Base-by-base conservation (phyloP, 2,113 vertebrate species). In the Crypturellus undulatus region DNA sequence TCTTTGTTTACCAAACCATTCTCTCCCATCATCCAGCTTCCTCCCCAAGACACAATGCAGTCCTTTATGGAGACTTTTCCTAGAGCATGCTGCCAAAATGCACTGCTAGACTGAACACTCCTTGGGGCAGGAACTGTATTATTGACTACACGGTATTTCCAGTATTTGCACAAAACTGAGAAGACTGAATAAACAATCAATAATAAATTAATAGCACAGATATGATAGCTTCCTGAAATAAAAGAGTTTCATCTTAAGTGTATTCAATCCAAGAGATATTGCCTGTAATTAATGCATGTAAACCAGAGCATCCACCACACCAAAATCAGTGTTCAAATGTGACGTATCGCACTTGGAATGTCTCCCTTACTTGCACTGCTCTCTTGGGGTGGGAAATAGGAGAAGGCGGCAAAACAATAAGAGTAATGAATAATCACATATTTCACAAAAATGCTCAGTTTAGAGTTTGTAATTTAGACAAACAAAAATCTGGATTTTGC, bases 391-490 rank as follows among this genome's bases (percentile, higher is more conserved):
- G 36, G 77, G 92, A 96, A 96, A 94, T 8, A 84, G 65, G 69
- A 95, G 93, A 94, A 95, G 83, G 70, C 45, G 12, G 69, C 0
- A 0, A 84, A 94, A 96, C 92, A 95, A 94, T 94, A 79, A 77
- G 70, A 79, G 18, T 90, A 92, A 94, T 89, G 92, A 96, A 96
- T 93, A 94, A 94, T 80, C 92, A 88, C 77, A 81, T 78, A 86
- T 87, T 96, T 90, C 89, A 40, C 30, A 89, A 95, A 94, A 87
- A 77, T 42, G 36, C 78, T 84, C 43, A 52, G 80, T 79, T 52
- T 62, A 79, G 80, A 62, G 43, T 59, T 73, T 69, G 73, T 20
- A 88, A 93, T 81, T 81, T 78, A 69, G 45, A 65, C n/a, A 43
- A 79, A 69, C 36, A 43, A 79, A 69, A 84, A 77, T 75, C 60